Base-by-base conservation (phyloP, 2,888 invertebrate species). In the Frankliniella intonsa region DNA sequence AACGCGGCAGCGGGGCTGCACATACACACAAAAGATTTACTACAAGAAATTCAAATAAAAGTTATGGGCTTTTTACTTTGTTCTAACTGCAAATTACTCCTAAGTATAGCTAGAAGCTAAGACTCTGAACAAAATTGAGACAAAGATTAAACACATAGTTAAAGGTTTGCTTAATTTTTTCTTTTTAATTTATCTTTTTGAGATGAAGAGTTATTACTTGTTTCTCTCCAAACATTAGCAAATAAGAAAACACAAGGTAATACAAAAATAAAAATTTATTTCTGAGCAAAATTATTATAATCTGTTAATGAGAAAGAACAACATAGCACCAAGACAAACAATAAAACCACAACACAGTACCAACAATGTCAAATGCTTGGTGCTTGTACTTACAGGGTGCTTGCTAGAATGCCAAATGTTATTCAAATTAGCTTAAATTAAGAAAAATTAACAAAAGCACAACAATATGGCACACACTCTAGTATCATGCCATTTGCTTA, bases 1-100 rank as follows among this genome's bases (percentile, higher is more conserved):
- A 95, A 76, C 69, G 69, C 69, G 22, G 69, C 69, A 76, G 69
- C 69, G 69, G 69, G 69, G 69, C 69, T 76, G 69, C 69, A 25
- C 69, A 76, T 76, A 76, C 69, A 76, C 69, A 76, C 69, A 76
- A 25, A 76, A 76, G 25, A 12, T 11, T 76, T 76, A 22, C n/a
- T 22, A 22, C 22, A 76, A 22, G 2, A 25, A 76, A 25, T 5
- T 76, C 25, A 11, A 76, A 76, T 25, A 25, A 12, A 9, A 62
- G 62, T n/a, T 19, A 19, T 7, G 17, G 7, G n/a, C 62, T 62
- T 17, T 14, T 62, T 62, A n/a, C 62, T 62, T n/a, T 19, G 62
- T 62, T 62, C 62, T 62, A 17, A n/a, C 62, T 62, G 62, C 62
- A 62, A n/a, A 62, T 19, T n/a, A 62, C 62, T 62, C 38, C 38